Conservation (phyloP, 92 coral and sea anemone species). For the Porites rus region DNA sequence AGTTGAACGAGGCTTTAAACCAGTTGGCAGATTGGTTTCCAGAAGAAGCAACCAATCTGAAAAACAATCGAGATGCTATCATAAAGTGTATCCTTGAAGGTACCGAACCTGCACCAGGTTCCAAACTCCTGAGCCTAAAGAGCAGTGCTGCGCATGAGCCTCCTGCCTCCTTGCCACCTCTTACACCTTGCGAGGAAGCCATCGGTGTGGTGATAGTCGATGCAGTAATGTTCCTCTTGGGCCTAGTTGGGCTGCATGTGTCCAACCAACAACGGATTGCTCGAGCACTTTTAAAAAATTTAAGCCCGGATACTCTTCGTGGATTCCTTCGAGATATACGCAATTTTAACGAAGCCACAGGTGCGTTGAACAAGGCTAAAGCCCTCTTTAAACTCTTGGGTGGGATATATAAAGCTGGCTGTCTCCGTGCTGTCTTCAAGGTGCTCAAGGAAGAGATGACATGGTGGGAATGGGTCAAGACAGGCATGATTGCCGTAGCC, state of each 20-base stretch:
- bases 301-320: constrained; percentile 1
- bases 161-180: not conserved
- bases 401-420: constrained; percentile 17
- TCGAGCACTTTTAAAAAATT: not conserved
- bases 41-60: constrained; percentile 5
- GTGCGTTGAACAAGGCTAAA: constrained; percentile 24
- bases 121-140: not conserved
- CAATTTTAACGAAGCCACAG: constrained; percentile 23
- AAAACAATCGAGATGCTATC: not conserved
- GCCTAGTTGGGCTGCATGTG: not conserved
- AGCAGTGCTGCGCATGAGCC: not conserved
- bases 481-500: constrained; percentile 41
- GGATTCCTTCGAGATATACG: constrained; percentile 15
- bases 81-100: not conserved
- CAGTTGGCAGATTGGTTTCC: not conserved
- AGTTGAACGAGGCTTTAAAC: not conserved
- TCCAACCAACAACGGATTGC: constrained; percentile 1
- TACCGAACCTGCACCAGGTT: not conserved
- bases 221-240: not conserved
- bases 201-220: not conserved
- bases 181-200: constrained; percentile 5
- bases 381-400: constrained; percentile 15
- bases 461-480: constrained; percentile 42
- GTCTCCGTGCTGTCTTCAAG: constrained; percentile 34
- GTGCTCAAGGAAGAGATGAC: constrained; percentile 47